Percentiles rank a stretch among this genome's conserved stretches.
These are phyloP conservation scores for Charadrius vociferus DNA, from an alignment of 2,113 vertebrate genomes.

Conservation along the genomic window DNA sequence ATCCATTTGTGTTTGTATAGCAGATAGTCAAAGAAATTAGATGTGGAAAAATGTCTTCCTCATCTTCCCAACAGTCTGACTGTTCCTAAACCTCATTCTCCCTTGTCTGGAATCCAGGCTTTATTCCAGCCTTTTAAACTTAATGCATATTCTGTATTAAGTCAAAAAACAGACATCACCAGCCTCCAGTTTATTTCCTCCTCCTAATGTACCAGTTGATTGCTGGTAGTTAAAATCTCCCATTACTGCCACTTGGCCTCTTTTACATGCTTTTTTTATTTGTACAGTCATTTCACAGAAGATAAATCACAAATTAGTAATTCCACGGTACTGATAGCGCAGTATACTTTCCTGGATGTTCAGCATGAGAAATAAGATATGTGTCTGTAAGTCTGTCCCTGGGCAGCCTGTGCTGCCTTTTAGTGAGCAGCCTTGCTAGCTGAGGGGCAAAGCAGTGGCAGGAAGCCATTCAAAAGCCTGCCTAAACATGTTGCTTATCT, in stretches of 20 bases:
- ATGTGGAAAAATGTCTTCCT: background rate
- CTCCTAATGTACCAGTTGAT: background rate
- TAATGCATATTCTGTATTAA: background rate
- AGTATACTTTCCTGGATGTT: background rate
- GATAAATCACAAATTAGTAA: constrained; percentile 34
- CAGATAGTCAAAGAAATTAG: background rate
- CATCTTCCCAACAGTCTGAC: background rate
- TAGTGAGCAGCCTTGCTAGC: background rate
- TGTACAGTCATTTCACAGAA: constrained; percentile 16
- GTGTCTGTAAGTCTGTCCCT: background rate
- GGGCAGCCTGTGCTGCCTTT: background rate
- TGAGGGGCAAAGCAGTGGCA: background rate
- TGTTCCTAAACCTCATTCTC: background rate
- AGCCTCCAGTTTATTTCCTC: background rate
- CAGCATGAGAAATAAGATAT: background rate
- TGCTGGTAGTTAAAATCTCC: constrained; percentile 5
- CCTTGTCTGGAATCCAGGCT: background rate
- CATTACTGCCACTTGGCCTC: background rate
- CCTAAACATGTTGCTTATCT: background rate
- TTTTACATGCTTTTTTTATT: background rate
- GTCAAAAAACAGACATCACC: background rate
- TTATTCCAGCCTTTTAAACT: background rate
- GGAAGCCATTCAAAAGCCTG: background rate
- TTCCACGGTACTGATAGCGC: background rate
- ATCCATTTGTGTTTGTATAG: background rate